A percentile compares a stretch with the other conserved stretches of the same genome.
Conservation (phyloP, 1,140 invertebrate species). For the Trachelipus rathkii region DNA sequence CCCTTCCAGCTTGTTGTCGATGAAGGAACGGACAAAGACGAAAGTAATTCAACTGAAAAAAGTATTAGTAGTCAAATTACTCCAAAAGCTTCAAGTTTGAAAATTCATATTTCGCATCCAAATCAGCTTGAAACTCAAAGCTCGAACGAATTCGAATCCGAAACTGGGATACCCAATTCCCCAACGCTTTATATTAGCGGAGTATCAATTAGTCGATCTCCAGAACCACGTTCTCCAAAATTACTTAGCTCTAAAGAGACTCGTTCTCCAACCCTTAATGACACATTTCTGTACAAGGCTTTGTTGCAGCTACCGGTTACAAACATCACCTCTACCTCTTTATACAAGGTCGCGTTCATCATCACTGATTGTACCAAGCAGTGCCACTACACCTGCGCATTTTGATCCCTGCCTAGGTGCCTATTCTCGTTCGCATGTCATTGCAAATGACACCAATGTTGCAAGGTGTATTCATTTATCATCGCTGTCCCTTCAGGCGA, state of each 20-base stretch:
- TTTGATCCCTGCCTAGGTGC: background rate
- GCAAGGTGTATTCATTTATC: slow-evolving; percentile 41
- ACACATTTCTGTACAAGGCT: slow-evolving; percentile 48
- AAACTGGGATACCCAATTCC: slow-evolving; percentile 59
- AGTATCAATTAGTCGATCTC: slow-evolving; percentile 59
- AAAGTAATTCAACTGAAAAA: slow-evolving; percentile 40
- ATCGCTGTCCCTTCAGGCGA: slow-evolving; percentile 46
- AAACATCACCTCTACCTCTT: slow-evolving; percentile 40
- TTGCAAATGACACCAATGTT: background rate
- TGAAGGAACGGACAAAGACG: slow-evolving; percentile 44
- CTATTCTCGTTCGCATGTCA: background rate
- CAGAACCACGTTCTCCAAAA: slow-evolving; percentile 54
- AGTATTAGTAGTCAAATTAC: slow-evolving; percentile 34
- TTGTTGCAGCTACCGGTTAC: slow-evolving; percentile 30
- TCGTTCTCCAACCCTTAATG: slow-evolving; percentile 39
- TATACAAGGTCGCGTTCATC: slow-evolving; percentile 42
- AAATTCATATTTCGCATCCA: slow-evolving; percentile 43
- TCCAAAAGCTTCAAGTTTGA: slow-evolving; percentile 35
- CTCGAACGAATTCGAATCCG: slow-evolving; percentile 58
- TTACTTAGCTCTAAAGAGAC: slow-evolving; percentile 38
- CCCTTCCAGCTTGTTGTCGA: slow-evolving; percentile 39
- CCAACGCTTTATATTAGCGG: slow-evolving; percentile 59
- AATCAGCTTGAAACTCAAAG: slow-evolving; percentile 53
- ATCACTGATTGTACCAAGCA: slow-evolving; percentile 39
- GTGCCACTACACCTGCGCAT: slow-evolving; percentile 15